phyloP scores from a whole-genome alignment of 2,888 invertebrate genomes.

The Drosophila suboccidentalis region DNA sequence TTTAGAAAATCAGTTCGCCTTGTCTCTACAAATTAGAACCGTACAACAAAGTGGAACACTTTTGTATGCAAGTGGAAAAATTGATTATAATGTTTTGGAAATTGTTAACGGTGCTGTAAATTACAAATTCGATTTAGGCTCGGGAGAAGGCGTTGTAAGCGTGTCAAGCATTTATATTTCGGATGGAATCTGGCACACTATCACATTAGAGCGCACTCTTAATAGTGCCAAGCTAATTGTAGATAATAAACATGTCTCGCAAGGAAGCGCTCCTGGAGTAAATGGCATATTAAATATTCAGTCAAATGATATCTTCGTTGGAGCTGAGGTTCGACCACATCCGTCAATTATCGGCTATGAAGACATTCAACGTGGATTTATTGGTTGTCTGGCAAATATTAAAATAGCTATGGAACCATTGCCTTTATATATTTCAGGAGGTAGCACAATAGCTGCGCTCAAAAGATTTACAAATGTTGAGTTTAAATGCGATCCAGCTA shows the following conservation, averaged over 20 bases:
- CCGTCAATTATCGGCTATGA: conserved; percentile 90
- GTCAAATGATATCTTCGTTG: conserved; percentile 93
- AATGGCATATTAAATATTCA: conserved; percentile 94
- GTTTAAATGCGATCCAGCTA: conserved; percentile 89
- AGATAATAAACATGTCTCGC: conserved; percentile 90
- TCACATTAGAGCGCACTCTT: conserved; percentile 92
- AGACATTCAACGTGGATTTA: conserved; percentile 93
- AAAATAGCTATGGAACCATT: conserved; percentile 91
- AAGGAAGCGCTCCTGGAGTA: conserved; percentile 92
- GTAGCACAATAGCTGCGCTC: conserved; percentile 88
- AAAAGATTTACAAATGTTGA: conserved; percentile 90
- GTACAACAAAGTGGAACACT: conserved; percentile 93
- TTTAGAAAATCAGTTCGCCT: conserved; percentile 92
- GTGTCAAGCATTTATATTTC: conserved; percentile 92
- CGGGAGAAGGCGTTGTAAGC: conserved; percentile 94
- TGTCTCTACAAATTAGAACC: conserved; percentile 93
- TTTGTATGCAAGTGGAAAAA: conserved; percentile 93
- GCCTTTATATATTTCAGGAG: conserved; percentile 90
- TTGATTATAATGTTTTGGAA: conserved; percentile 96
- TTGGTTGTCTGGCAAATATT: conserved; percentile 96
- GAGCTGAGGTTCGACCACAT: conserved; percentile 92
- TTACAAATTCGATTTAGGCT: conserved; percentile 96
- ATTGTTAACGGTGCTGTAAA: conserved; percentile 94
- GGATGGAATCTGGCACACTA: conserved; percentile 94
- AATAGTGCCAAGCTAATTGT: conserved; percentile 92